Percentiles rank a stretch among this genome's conserved stretches.
Evolutionary conservation across 2,797 vertebrate genomes (phyloP).

Genomic region (Eutrigla gurnardus): DNA sequence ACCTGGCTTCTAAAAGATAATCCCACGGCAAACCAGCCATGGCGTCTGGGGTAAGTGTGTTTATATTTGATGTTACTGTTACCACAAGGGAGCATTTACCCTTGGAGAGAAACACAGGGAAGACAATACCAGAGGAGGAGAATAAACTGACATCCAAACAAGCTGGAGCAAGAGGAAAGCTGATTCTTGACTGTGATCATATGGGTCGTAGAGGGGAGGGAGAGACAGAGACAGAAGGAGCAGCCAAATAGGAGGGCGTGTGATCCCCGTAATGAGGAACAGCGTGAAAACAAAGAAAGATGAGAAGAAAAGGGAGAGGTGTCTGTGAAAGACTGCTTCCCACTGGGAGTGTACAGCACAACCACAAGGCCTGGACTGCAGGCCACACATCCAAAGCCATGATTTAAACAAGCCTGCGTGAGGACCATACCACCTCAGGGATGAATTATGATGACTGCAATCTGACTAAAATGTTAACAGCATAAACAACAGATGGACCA

Average conservation of each 20-base stretch:
- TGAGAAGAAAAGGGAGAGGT: conserved; percentile 36
- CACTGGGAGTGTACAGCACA: conserved; percentile 6
- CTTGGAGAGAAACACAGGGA: conserved; percentile 10
- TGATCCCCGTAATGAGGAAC: conserved; percentile 33
- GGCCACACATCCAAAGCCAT: conserved; percentile 6
- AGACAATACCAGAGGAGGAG: neutral
- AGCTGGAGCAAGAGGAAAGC: neutral
- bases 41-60: conserved; percentile 5
- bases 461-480: conserved; percentile 57
- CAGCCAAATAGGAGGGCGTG: conserved; percentile 3
- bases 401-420: conserved; percentile 29
- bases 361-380: conserved; percentile 1
- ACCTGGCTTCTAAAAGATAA: neutral
- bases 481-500: conserved; percentile 51
- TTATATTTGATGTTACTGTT: conserved; percentile 28
- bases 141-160: conserved; percentile 22
- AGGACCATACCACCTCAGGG: conserved; percentile 30
- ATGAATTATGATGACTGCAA: conserved; percentile 57
- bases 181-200: conserved; percentile 1
- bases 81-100: conserved; percentile 21
- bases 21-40: neutral
- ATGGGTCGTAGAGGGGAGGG: neutral
- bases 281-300: conserved; percentile 51
- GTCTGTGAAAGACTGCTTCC: conserved; percentile 24
- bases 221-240: conserved; percentile 7